Base-by-base conservation (phyloP, 2,797 vertebrate species). In the Muscicapa striata region DNA sequence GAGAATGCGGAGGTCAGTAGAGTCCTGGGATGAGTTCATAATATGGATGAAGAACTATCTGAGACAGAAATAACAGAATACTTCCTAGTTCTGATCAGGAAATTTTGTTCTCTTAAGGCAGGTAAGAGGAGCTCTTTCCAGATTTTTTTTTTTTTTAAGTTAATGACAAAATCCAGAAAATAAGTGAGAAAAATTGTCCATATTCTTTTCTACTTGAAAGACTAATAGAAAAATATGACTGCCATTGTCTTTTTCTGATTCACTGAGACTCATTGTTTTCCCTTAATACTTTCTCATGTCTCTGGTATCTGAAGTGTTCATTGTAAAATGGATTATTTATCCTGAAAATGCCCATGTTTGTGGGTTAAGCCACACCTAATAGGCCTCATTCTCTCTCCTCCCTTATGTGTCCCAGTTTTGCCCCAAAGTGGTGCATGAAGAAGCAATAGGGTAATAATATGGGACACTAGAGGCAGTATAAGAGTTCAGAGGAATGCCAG, bases 341-440 rank as follows among this genome's bases (percentile, higher is more conserved):
- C 24, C 29, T 40, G 43, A 8, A 29, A 74, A 43, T 6, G 16
- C 15, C n/a, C 4, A 1, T 0, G 1, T 62, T 61, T 73, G n/a
- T 30, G 54, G n/a, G 23, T 38, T 30, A 48, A 6, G 15, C 32
- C 22, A 22, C 27, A 13, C 5, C 64, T 38, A 38, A 52, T 34
- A 52, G 38, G 29, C 68, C 34, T 80, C 2, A 6, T 34, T 73
- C 46, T 79, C 45, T 38, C 41, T 83, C 62, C n/a, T 68, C 51
- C 51, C 10, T 61, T n/a, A 5, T 0, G 6, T 1, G 3, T 83
- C 46, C 51, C 29, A 40, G 29, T 69, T 90, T 81, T 78, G 34
- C 7, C 55, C 38, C 22, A 6, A 52, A 64, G 38, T n/a, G 13
- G 17, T 30, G 36, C n/a, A 34, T 48, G 57, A 72, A 80, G 43